Percentiles rank a stretch among this genome's conserved stretches.
phyloP scores from a whole-genome alignment of 2,797 vertebrate genomes.

The Chanos chanos region DNA sequence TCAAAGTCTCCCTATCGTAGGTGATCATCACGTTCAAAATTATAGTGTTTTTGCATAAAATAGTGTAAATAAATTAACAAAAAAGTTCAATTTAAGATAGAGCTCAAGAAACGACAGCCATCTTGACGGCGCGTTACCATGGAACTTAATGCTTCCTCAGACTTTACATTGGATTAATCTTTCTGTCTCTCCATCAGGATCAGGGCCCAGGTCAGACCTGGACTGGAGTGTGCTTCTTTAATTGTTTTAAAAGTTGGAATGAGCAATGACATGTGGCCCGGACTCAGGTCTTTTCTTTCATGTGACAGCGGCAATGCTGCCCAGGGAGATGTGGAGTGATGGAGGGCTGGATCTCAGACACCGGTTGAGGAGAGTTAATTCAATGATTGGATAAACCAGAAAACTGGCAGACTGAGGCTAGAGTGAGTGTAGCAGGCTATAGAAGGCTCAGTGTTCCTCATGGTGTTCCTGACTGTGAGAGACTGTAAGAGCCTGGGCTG shows the following conservation, averaged over 20 bases:
- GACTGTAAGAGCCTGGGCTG: not conserved
- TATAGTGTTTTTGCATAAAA: no score
- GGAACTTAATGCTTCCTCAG: no score
- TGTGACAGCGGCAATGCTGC: constrained; percentile 4
- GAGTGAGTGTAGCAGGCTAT: not conserved
- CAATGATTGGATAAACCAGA: constrained; percentile 33
- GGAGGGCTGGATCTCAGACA: constrained; percentile 16
- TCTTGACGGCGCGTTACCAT: no score
- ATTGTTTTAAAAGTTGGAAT: constrained; percentile 11
- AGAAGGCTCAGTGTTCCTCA: not conserved
- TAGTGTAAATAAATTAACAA: no score
- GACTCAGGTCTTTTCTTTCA: not conserved
- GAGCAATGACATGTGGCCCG: not conserved
- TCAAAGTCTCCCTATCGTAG: no score
- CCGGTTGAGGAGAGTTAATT: constrained; percentile 38
- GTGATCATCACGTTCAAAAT: no score
- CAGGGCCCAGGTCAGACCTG: not conserved
- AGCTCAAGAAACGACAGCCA: no score
- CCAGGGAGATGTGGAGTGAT: constrained; percentile 4
- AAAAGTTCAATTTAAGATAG: no score
- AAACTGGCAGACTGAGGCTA: not conserved
- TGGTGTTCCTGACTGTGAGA: no score
- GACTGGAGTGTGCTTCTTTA: no score
- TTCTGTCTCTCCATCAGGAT: no score
- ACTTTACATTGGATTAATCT: no score